These are phyloP conservation scores for Cephalotes varians DNA, from an alignment of 2,888 invertebrate species.

Conservation along the genomic window DNA sequence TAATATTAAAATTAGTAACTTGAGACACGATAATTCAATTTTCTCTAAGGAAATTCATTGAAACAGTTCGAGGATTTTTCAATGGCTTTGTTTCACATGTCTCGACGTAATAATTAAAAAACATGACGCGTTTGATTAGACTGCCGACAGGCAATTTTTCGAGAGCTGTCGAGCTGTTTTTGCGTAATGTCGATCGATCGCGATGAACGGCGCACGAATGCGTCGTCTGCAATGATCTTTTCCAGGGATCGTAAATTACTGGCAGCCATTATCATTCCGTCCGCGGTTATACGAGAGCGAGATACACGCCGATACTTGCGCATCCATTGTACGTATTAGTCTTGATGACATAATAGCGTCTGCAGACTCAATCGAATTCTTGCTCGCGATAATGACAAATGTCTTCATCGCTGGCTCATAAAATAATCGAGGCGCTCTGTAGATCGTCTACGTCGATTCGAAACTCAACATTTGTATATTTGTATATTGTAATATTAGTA, in stretches of 20 bases:
- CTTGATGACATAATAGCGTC: constrained; percentile 71
- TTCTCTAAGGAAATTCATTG: background rate
- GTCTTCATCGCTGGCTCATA: constrained; percentile 60
- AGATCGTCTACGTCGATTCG: background rate
- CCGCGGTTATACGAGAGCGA: constrained; percentile 61
- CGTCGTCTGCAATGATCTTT: constrained; percentile 58
- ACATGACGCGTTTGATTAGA: constrained; percentile 15
- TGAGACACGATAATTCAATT: background rate
- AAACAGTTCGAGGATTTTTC: background rate
- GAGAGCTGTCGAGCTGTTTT: constrained; percentile 50
- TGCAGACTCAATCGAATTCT: constrained; percentile 54
- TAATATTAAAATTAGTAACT: background rate
- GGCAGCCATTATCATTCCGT: constrained; percentile 67
- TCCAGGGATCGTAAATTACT: constrained; percentile 66
- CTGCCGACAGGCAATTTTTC: constrained; percentile 38
- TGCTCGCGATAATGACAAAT: constrained; percentile 57
- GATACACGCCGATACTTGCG: constrained; percentile 45
- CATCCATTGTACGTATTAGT: constrained; percentile 62
- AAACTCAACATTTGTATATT: background rate
- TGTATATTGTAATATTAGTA: background rate
- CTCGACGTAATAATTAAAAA: background rate
- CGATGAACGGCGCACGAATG: constrained; percentile 27
- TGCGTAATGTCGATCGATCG: constrained; percentile 28
- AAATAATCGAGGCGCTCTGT: background rate
- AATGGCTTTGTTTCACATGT: background rate